Base-by-base conservation (phyloP, 2,113 vertebrate genomes). In the Carlito syrichta region DNA sequence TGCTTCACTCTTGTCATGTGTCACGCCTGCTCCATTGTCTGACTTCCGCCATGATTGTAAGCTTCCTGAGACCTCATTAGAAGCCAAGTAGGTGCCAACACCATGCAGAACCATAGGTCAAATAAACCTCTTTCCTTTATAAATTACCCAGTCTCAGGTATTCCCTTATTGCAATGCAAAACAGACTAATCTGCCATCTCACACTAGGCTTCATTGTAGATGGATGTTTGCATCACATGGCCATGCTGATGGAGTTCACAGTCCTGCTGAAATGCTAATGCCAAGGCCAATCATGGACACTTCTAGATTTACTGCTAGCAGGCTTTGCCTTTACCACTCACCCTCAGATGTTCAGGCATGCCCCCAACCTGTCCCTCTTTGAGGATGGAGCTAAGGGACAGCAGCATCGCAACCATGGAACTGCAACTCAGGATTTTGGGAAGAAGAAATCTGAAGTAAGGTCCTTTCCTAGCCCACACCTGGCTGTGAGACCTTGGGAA, bases 401-500 rank as follows among this genome's bases (percentile, higher is more conserved):
- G 56, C 58, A 87, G 23, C 30, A 45, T 19, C 11, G 25, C 16
- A 32, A 27, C 6, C 27, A 22, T n/a, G 38, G 40, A 92, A 12
- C 30, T 66, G 35, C 40, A 94, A 16, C 23, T 74, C 79, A 56
- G 76, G 27, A 86, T 8, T 78, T 1, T 82, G 35, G 25, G 27
- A 96, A 14, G 22, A 89, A 20, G 50, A 56, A 17, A 52, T 81
- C 48, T 68, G 23, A 83, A 81, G 23, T 66, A 8, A 90, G 93
- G 56, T 71, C 71, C 50, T 96, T 84, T 74, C 43, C 56, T 45
- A 54, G 30, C 30, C n/a, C 7, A 30, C 23, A 69, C 35, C 45
- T 91, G 58, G 27, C 66, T 86, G 54, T 92, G 30, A 6, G 27
- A 93, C 45, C 91, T 97, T 91, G 86, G 66, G 38, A 90, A 96